These are phyloP conservation scores for Zaprionus kolodkinae DNA, from an alignment of 1,140 invertebrate genomes.

Conservation along the genomic window DNA sequence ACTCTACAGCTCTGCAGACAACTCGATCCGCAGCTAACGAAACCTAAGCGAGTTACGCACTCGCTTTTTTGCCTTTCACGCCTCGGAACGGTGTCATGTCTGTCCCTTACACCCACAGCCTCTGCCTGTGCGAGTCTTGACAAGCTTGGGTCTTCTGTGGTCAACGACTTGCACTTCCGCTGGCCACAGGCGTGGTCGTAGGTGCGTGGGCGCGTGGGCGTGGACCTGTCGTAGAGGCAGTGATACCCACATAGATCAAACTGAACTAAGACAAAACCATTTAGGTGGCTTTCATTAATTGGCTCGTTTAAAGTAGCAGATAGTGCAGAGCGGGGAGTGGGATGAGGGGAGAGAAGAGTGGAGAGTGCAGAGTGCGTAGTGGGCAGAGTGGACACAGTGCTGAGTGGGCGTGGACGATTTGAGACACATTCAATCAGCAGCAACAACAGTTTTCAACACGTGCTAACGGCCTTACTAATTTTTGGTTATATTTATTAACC, in stretches of 20 bases:
- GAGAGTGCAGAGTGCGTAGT: neutral
- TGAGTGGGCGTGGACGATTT: slow-evolving; percentile 6
- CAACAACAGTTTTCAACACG: slow-evolving; percentile 32
- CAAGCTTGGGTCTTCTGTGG: neutral
- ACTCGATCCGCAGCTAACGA: neutral
- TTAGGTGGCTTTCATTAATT: slow-evolving; percentile 27
- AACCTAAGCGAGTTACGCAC: slow-evolving; percentile 7
- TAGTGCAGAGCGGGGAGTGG: neutral
- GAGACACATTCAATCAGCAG: neutral
- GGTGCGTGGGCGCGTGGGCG: slow-evolving; percentile 4
- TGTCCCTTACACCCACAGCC: slow-evolving; percentile 2
- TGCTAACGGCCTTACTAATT: slow-evolving; percentile 23
- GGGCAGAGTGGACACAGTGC: too few species aligned
- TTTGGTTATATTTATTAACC: slow-evolving; percentile 30
- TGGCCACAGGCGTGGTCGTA: neutral
- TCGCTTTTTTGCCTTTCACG: slow-evolving; percentile 2
- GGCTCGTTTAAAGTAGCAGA: slow-evolving; percentile 4
- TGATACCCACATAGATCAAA: slow-evolving; percentile 12
- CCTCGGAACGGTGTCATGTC: neutral
- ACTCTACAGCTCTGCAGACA: neutral
- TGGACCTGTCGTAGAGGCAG: neutral
- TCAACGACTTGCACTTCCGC: slow-evolving; percentile 27
- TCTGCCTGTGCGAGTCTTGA: neutral
- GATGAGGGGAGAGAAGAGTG: neutral
- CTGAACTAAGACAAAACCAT: slow-evolving; percentile 19